A percentile compares a stretch with the other conserved stretches of the same genome.
phyloP scores from a whole-genome alignment of 2,113 vertebrate species.

The Phalacrocorax pelagicus region DNA sequence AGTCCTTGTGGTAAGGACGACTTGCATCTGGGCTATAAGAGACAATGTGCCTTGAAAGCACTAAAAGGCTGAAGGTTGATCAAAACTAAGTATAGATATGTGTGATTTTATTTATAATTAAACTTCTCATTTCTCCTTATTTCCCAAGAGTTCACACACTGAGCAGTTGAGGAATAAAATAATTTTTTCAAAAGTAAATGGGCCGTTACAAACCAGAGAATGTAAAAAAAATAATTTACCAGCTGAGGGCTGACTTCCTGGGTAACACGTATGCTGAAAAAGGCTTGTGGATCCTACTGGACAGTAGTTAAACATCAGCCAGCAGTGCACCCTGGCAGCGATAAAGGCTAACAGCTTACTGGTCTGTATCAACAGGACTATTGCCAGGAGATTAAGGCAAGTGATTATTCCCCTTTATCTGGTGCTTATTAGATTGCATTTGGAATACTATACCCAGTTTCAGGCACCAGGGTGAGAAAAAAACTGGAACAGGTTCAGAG shows the following conservation, averaged over 20 bases:
- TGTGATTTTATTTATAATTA: neutral
- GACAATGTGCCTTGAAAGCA: neutral
- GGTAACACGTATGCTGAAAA: neutral
- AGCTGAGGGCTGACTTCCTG: neutral
- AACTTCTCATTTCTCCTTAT: neutral
- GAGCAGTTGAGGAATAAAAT: neutral
- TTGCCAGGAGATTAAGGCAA: neutral
- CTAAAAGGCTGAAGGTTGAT: neutral
- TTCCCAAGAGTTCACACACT: neutral
- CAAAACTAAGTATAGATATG: neutral
- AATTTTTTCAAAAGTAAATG: neutral
- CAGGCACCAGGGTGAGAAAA: neutral
- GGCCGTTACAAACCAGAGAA: neutral
- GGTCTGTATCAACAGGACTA: neutral
- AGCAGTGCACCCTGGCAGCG: neutral
- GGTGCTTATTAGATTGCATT: neutral
- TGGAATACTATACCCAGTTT: neutral
- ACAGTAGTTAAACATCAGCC: neutral
- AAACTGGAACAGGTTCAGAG: neutral
- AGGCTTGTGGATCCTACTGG: neutral
- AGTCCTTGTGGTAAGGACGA: neutral
- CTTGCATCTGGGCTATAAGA: neutral
- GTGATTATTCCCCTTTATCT: neutral
- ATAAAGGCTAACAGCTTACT: neutral
- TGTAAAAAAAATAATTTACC: neutral